Evolutionary conservation across 2,113 vertebrate genomes (phyloP), one percentile per base, ranked within the genome.

Genomic region (Bujurquina vittata): DNA sequence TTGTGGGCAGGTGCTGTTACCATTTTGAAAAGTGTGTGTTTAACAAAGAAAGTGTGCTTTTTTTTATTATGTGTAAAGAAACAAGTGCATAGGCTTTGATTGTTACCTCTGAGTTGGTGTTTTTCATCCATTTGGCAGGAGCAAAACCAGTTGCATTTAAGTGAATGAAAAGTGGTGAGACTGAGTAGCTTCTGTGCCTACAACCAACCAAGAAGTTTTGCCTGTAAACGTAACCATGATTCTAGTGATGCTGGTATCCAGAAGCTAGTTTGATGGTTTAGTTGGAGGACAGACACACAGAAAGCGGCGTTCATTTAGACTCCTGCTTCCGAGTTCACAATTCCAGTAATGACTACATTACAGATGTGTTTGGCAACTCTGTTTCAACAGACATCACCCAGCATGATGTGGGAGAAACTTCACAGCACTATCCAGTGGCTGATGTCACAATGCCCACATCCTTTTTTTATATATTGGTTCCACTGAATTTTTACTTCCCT

Each of bases 161-260:
- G 63, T 43, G 35, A 65, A 65, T 3, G 9, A 65, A 23, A 65
- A 65, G 23, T 65, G 62, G 35, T 15, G 0, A 1, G 22, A 67
- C 37, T 67, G 4, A 9, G 37, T 43, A 65, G 62, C 35, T 46
- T 17, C 37, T 43, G 35, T 43, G 3, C 33, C 33, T 7, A 33
- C 7, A 33, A 33, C 12, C 10, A 43, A 43, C 3, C 40, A 43
- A 43, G 40, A 43, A 12, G 62, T 14, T 65, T 65, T 43, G 62
- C 17, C 0, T 65, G 20, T 65, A 63, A 63, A 63, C n/a, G 0
- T 0, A 17, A 65, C 9, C 35, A 43, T n/a, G 4, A 43, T 43
- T 43, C 43, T n/a, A 23, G 35, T 2, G 23, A 12, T 22, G 0
- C 62, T 65, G 0, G 9, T 0, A 1, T 52, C 23, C 0, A 65